Evolutionary conservation across 2,888 invertebrate genomes (phyloP), one percentile per base, ranked within the genome.

Genomic region (Tenthredo scrophulariae): DNA sequence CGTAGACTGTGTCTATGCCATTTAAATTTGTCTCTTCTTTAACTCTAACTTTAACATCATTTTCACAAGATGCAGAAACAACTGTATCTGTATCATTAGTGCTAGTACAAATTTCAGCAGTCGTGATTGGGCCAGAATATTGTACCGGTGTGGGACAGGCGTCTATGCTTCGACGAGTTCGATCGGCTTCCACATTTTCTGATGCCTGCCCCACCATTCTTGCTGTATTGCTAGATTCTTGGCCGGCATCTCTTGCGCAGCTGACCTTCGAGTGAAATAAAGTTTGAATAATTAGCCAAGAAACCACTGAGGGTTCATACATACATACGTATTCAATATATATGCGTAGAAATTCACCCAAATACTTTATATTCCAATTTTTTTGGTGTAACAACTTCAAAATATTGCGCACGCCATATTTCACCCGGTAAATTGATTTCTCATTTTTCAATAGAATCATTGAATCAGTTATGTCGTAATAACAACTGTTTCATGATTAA

Each of bases 131-230:
- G 90, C 86, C 72, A 58, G 84, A 43, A 26, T 46, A 29, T 74
- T 62, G 67, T n/a, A 46, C 84, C 22, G 70, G 46, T 75, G 86
- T 37, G 74, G 65, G 62, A 40, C 80, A 33, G 50, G 43, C 40
- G 43, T 85, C 89, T 80, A 92, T 10, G 90, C 91, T 87, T 94
- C 94, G 89, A 93, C 92, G 92, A 95, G 94, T 89, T 96, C 95
- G 91, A 97, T 94, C 89, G 97, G 97, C 93, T 97, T 97, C 97
- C 97, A 97, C 90, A 94, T 96, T 94, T 95, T 97, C 94, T 97
- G 97, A 91, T 97, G 97, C 83, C 96, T 96, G 87, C 97, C 97
- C 97, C 97, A 97, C 97, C 97, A 97, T 90, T 96, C 96, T 91
- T 96, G 94, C 93, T 95, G 94, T 89, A 93, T 95, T 85, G 89